A percentile compares a stretch with the other conserved stretches of the same genome.
Conservation (phyloP, 2,113 vertebrate species). For the Tiliqua scincoides region DNA sequence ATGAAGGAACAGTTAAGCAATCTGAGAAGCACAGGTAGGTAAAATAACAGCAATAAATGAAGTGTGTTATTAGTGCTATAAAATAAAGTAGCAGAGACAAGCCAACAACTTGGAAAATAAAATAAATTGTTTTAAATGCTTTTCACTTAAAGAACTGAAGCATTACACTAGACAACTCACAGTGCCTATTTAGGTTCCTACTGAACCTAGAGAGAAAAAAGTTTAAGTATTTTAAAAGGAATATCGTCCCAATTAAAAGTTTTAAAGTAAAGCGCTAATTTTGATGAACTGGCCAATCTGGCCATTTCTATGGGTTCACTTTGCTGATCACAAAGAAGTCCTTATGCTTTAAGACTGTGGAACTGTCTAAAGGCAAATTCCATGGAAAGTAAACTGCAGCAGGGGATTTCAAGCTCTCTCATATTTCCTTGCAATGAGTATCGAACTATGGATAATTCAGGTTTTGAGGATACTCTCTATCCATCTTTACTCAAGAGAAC, state of each 20-base stretch:
- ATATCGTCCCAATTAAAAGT: background rate
- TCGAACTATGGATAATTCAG: too few species aligned
- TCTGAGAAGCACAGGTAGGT: constrained; percentile 1
- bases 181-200: background rate
- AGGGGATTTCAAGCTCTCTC: background rate
- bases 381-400: background rate
- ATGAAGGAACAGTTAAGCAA: background rate
- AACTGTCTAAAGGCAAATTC: background rate
- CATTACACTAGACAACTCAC: background rate
- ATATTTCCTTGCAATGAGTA: background rate
- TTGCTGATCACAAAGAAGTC: background rate
- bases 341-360: background rate
- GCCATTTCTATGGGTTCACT: background rate
- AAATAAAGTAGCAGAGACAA: background rate
- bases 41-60: background rate
- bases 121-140: background rate
- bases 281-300: background rate
- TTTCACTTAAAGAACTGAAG: constrained; percentile 17
- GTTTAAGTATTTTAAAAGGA: background rate
- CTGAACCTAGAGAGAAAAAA: background rate
- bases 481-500: background rate
- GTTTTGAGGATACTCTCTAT: background rate
- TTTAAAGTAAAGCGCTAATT: background rate
- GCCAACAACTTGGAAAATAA: background rate
- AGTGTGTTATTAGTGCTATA: background rate